phyloP scores from a whole-genome alignment of 2,888 invertebrate genomes.

The Nomada ruficornis region DNA sequence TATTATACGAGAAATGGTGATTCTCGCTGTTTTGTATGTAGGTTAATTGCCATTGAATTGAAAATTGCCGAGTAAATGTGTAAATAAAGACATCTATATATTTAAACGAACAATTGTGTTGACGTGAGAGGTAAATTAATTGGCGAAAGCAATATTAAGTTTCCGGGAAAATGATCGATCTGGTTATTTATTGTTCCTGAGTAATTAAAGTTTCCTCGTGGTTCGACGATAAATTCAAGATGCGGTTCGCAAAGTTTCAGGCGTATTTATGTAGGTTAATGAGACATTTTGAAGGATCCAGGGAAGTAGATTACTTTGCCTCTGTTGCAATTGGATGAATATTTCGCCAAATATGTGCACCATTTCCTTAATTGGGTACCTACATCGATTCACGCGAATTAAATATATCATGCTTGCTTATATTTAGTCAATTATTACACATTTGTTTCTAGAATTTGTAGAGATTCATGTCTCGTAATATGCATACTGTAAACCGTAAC shows the following conservation, averaged over 20 bases:
- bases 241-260: neutral
- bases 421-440: neutral
- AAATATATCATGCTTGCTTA: neutral
- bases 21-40: neutral
- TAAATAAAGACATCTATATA: neutral
- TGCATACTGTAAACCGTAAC: neutral
- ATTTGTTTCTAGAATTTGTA: too few species aligned
- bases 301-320: too few species aligned
- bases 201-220: slow-evolving; percentile 9
- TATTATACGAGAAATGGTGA: neutral
- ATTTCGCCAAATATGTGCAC: too few species aligned
- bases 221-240: neutral
- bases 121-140: slow-evolving; percentile 2
- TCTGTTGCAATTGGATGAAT: too few species aligned
- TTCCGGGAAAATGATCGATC: slow-evolving; percentile 9
- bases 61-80: neutral
- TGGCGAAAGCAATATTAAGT: slow-evolving; percentile 19
- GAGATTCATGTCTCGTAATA: neutral
- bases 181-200: neutral
- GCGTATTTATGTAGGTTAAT: slow-evolving; percentile 4
- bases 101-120: slow-evolving; percentile 3
- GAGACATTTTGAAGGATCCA: too few species aligned
- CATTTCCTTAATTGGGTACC: too few species aligned
- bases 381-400: neutral
- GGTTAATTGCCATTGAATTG: slow-evolving; percentile 6